Percentiles rank a stretch among this genome's conserved stretches.
Conservation (phyloP, 1,140 invertebrate genomes). For the Drosophila busckii region DNA sequence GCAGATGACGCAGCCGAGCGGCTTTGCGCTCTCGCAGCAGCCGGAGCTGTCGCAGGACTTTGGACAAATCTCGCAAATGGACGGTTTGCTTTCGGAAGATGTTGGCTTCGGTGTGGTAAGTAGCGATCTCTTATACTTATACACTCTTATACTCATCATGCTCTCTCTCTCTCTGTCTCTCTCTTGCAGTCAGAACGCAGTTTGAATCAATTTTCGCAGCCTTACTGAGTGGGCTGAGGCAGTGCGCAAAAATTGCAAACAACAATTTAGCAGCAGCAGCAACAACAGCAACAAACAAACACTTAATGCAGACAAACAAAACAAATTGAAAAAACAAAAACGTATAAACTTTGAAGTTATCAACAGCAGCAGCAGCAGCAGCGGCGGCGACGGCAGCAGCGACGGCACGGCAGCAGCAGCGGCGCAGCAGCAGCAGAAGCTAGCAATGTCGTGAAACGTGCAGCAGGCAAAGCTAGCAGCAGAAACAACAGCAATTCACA, state of each 20-base stretch:
- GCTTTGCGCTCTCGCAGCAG: constrained; percentile 86
- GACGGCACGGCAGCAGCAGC: constrained; percentile 13
- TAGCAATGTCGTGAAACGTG: too few relatives aligned
- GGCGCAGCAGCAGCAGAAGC: constrained; percentile 8
- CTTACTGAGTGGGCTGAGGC: constrained; percentile 65
- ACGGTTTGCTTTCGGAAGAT: constrained; percentile 96
- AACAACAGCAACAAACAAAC: constrained; percentile 46
- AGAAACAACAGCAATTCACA: constrained; percentile 3
- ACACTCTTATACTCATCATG: not conserved
- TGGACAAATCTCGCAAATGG: constrained; percentile 96
- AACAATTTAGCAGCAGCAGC: constrained; percentile 51
- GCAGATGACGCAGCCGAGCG: constrained; percentile 84
- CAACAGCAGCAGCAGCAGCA: constrained; percentile 46
- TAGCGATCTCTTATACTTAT: not conserved
- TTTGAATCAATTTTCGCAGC: constrained; percentile 75
- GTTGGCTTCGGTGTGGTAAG: constrained; percentile 66
- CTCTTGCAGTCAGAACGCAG: constrained; percentile 48
- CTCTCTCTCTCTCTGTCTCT: not conserved
- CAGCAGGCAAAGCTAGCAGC: constrained; percentile 10
- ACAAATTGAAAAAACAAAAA: constrained; percentile 42
- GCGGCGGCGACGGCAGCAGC: constrained; percentile 3
- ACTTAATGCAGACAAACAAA: too few relatives aligned
- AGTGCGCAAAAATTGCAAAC: constrained; percentile 54
- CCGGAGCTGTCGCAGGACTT: constrained; percentile 93
- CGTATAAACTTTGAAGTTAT: constrained; percentile 57